These are phyloP conservation scores for Lepeophtheirus nordmannii DNA, from an alignment of 2,888 invertebrate species.

Conservation along the genomic window DNA sequence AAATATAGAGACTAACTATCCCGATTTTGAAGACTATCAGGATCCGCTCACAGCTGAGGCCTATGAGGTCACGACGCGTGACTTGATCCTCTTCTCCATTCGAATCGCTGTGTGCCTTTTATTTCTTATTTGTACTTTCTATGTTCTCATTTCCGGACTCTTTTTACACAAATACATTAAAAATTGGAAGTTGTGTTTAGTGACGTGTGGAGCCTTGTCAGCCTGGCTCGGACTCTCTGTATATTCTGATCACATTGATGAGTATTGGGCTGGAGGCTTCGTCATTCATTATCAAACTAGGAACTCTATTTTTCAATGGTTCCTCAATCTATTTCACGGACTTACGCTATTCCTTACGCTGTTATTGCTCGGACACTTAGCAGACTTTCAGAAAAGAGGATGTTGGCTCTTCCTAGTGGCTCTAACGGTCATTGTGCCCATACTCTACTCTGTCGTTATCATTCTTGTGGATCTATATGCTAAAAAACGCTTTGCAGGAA, in stretches of 20 bases:
- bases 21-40: constrained; percentile 1
- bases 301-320: constrained; percentile 13
- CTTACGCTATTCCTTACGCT: constrained; percentile 12
- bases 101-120: background rate
- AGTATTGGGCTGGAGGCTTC: constrained; percentile 7
- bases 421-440: constrained; percentile 1
- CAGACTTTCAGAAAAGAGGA: constrained; percentile 15
- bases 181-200: constrained; percentile 9
- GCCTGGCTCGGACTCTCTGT: constrained; percentile 8
- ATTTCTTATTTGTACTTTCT: background rate
- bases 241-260: constrained; percentile 20
- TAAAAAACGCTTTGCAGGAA: background rate
- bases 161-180: constrained; percentile 6
- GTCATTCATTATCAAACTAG: background rate
- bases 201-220: background rate
- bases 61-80: background rate
- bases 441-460: constrained; percentile 7
- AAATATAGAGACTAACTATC: background rate
- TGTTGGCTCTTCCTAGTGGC: constrained; percentile 9
- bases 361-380: constrained; percentile 8
- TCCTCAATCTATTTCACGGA: constrained; percentile 14
- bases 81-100: constrained; percentile 5
- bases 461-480: constrained; percentile 12
- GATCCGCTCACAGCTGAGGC: background rate
- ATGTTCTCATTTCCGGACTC: background rate